Evolutionary conservation across 1,140 invertebrate species (phyloP), one percentile per base, ranked within the genome.

Genomic region (Caerostris extrusa): DNA sequence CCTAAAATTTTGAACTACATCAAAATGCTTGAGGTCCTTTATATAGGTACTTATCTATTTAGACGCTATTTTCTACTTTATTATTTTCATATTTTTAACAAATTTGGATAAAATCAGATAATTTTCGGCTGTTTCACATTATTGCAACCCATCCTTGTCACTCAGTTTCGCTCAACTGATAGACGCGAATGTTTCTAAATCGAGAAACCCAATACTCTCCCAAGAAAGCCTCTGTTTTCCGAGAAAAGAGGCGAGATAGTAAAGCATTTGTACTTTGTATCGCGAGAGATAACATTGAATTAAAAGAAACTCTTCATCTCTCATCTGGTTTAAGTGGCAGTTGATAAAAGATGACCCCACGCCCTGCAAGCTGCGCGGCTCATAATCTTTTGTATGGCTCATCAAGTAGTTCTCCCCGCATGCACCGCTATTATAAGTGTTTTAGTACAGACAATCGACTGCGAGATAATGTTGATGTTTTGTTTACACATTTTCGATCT

Each of bases 211-310:
- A 64, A 64, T 64, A 64, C 61, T 10, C 61, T 17, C 50, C 3
- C 69, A 71, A 69, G n/a, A 69, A 69, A n/a, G 8, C 69, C 4
- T 34, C 19, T 34, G 50, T 10, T 71, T 71, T 71, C 69, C 50
- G 8, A 71, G 69, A 85, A 58, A n/a, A 55, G 4, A 17, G 50
- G 61, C 34, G 6, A 85, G 82, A 85, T 85, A 85, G 57, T 57
- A 85, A 8, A n/a, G 82, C 82, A 19, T 19, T 64, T 91, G 90
- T 85, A 91, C 90, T 91, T 91, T 91, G 90, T 85, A 91, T 91
- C 60, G 58, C 10, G 50, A 53, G 7, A 34, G 90, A 91, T 91
- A 91, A 67, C 57, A 56, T 61, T 14, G 90, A 58, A 91, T 91
- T 67, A 85, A 83, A 61, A 55, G 57, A 19, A 50, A 57, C 10